Evolutionary conservation across 2,888 invertebrate species (phyloP), one percentile per base, ranked within the genome.

Genomic region (Morpho deidamia): DNA sequence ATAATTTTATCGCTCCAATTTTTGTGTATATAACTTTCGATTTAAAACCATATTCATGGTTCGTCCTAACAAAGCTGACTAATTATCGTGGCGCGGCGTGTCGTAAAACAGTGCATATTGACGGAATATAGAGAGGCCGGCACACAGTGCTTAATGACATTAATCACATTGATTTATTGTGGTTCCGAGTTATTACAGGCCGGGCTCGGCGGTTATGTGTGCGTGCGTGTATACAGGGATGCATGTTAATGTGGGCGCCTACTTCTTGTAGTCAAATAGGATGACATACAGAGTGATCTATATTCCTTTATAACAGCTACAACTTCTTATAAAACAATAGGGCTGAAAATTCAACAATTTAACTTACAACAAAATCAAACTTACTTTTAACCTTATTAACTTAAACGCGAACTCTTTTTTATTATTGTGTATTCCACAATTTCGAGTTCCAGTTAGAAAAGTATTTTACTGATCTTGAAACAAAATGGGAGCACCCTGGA

Each of bases 151-250:
- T 88, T 89, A 89, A 89, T 89, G 89, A 87, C 89, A 89, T 89
- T 89, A 89, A 89, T 89, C 89, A 89, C 88, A 88, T 89, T 89
- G 89, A 89, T 89, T 89, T 89, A 89, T 89, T 88, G 89, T 88
- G 89, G 89, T 88, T 88, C 88, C 89, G 88, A 89, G 89, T 89
- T 89, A 89, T 89, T 89, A 89, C 89, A 88, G 89, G 87, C 86
- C 81, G 81, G 82, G 76, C 76, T 74, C 61, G 62, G 67, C 61
- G 62, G 62, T 61, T 64, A n/a, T 64, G 83, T 83, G 81, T 81
- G 85, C 72, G 82, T 75, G 71, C 67, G 70, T 68, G 68, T 72
- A 65, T 65, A 65, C 61, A 56, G 63, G 67, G 53, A 58, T 60
- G 57, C 46, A 44, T 45, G 47, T 64, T 61, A 50, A 58, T 65